phyloP scores from a whole-genome alignment of 2,113 vertebrate species.

The Ursus arctos region DNA sequence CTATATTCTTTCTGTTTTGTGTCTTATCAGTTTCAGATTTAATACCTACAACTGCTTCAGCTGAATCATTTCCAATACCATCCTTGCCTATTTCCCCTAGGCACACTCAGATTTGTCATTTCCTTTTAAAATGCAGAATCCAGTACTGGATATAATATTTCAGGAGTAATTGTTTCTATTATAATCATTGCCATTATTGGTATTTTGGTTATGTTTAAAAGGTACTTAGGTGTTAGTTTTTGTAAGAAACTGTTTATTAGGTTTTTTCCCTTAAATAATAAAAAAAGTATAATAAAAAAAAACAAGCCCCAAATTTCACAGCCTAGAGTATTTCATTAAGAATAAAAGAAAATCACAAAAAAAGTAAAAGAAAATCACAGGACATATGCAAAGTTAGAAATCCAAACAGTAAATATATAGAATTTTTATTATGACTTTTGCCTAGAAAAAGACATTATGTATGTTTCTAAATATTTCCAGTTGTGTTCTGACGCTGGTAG shows the following conservation, averaged over 20 bases:
- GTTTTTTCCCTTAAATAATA: not conserved
- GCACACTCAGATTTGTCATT: not conserved
- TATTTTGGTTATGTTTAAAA: not conserved
- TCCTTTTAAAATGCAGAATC: not conserved
- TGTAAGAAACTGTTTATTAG: not conserved
- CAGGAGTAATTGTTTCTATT: not conserved
- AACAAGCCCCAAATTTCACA: not conserved
- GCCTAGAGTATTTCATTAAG: not conserved
- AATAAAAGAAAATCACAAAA: not conserved
- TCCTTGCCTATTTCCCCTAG: not conserved
- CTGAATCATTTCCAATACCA: not conserved
- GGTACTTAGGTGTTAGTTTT: not conserved
- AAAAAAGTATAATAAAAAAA: not conserved
- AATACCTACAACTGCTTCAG: not conserved
- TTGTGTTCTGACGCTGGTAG: not conserved
- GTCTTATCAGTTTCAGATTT: not conserved
- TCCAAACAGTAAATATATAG: not conserved
- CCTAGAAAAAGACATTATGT: not conserved
- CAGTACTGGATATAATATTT: not conserved
- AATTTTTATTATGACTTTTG: not conserved
- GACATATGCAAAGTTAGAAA: not conserved
- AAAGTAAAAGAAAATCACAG: not conserved
- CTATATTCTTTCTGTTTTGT: not conserved
- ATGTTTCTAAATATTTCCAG: not conserved
- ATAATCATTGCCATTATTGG: too few relatives aligned